Base-by-base conservation (phyloP, 2,113 vertebrate genomes). In the Orthonyx spaldingii region DNA sequence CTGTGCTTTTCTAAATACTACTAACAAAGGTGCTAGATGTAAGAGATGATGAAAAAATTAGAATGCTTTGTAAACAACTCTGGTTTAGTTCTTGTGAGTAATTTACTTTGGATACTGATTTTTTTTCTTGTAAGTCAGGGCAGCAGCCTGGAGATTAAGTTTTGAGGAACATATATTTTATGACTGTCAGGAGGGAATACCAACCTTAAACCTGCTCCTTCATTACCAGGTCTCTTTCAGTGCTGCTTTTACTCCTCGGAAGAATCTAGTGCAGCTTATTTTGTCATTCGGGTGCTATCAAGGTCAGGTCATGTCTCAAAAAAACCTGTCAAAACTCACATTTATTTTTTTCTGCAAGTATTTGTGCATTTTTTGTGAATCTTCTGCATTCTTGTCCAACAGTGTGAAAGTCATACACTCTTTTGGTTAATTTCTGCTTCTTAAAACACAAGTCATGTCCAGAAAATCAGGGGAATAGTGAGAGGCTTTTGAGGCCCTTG, bases 311-410 rank as follows among this genome's bases (percentile, higher is more conserved):
- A 14, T 39, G 74, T 35, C 13, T 82, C 17, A 60, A 37, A n/a
- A 61, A 87, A 32, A 4, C 0, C 0, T 3, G 7, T 22, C 20
- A n/a, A 69, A 79, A 24, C 16, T 33, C 5, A 13, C 3, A 8
- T 66, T 70, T 61, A 10, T 21, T 75, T 84, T 42, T 64, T 68
- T 68, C 4, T 32, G 30, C 2, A 4, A 18, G 18, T 53, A 68
- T 68, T 87, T 81, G 16, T 65, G 15, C 7, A 7, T n/a, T 63
- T 71, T 65, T 91, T 42, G 5, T 14, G 39, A 39, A 7, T 76
- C 16, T 68, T 64, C 32, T 66, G 32, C 28, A 64, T 93, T 39
- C 22, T 55, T 74, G 6, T 82, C 68, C 21, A 59, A 30, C 11
- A 61, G 5, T 10, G 4, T 37, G 24, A 79, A 63, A 12, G 20